Evolutionary conservation across 2,113 vertebrate species (phyloP), one percentile per base, ranked within the genome.

Genomic region (Brachyhypopomus occidentalis): DNA sequence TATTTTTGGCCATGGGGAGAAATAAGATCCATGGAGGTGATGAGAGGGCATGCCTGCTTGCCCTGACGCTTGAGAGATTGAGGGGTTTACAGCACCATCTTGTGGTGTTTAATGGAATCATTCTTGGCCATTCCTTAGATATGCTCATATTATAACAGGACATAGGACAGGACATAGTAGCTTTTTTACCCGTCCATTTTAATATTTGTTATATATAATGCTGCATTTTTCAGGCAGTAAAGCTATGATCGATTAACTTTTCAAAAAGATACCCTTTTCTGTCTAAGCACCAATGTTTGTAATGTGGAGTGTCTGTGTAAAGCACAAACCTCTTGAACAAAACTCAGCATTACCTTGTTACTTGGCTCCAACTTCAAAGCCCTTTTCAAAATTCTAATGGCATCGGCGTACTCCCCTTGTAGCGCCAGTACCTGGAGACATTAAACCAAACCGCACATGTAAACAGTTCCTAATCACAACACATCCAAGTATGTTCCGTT

Each of bases 351-450:
- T 93, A 94, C 97, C 97, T 98, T 99, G 88, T 97, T 99, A 23
- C 95, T 96, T n/a, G 98, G 97, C 77, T 99, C 97, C 91, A 98
- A 90, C 89, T 96, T 98, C 88, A 99, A 84, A 0, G 97, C 97
- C 0, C 92, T 94, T 87, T 95, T 95, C 81, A 99, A 48, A 72
- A 95, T 96, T 78, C 93, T 92, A 83, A 98, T 96, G 86, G 98
- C 96, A 75, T 98, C 96, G 2, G 94, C 91, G 81, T 95, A 97
- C 41, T 99, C 96, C 0, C 96, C 96, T 88, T 97, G 95, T 87
- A 97, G 92, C 2, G 98, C 95, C 89, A 98, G 89, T 0, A 99
- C 97, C 98, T 99, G 84, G 0, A 59, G 23, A 82, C n/a, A 84
- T 12, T 38, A 5, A 36, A 64, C 34, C 75, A 82, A 20, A 12